A percentile compares a stretch with the other conserved stretches of the same genome.
Evolutionary conservation across 2,113 vertebrate species (phyloP).

Genomic region (Oryzias curvinotus): DNA sequence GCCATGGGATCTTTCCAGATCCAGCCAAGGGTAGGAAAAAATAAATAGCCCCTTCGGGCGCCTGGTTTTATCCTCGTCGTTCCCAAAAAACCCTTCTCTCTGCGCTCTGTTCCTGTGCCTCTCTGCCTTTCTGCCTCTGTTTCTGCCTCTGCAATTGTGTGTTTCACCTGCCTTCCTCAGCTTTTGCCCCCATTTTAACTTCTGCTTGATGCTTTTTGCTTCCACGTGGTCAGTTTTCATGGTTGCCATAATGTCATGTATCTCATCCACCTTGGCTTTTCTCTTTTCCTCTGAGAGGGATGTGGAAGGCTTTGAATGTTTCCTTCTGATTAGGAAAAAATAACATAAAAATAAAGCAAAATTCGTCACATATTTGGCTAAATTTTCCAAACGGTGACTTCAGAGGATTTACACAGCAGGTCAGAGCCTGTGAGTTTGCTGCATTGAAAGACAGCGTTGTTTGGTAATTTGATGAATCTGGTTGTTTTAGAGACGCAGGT

Average conservation of each 20-base stretch:
- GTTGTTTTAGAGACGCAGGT: conserved; percentile 93
- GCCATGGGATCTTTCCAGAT: conserved; percentile 97
- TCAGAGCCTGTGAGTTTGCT: conserved; percentile 30
- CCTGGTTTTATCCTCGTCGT: conserved; percentile 23
- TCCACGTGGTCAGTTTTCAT: conserved; percentile 65
- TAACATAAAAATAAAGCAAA: background rate
- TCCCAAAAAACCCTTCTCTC: conserved; percentile 28
- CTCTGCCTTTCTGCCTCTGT: background rate
- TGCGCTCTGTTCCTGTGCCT: background rate
- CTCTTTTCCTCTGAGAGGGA: conserved; percentile 40
- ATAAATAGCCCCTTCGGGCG: conserved; percentile 13
- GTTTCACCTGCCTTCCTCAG: conserved; percentile 4
- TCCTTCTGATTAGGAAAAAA: conserved; percentile 22
- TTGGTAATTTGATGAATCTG: conserved; percentile 75
- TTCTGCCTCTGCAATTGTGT: conserved; percentile 10
- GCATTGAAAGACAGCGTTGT: conserved; percentile 19
- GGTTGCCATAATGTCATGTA: conserved; percentile 59
- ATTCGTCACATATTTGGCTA: conserved; percentile 8
- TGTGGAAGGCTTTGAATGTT: conserved; percentile 69
- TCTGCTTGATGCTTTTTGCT: conserved; percentile 71
- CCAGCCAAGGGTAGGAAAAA: conserved; percentile 91
- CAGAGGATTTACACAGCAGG: conserved; percentile 8
- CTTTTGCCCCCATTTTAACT: conserved; percentile 56
- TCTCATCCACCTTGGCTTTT: conserved; percentile 52
- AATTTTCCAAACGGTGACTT: conserved; percentile 2